These are phyloP conservation scores for Heliconius melpomene DNA, from an alignment of 1,140 invertebrate species.

Conservation along the genomic window DNA sequence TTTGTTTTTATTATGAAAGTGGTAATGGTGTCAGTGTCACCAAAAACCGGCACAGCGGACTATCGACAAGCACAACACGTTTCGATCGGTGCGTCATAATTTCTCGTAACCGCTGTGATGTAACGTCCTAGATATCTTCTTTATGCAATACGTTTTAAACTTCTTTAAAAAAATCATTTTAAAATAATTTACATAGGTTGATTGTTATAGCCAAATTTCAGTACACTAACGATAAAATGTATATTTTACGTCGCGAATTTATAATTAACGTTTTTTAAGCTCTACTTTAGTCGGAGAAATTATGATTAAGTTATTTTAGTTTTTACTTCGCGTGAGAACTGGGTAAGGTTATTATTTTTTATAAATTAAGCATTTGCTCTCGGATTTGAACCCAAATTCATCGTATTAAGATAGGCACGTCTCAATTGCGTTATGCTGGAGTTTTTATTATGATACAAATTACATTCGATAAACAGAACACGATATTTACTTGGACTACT, in stretches of 20 bases:
- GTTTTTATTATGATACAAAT: neutral
- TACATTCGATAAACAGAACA: neutral
- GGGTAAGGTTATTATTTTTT: neutral
- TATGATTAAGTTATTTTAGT: neutral
- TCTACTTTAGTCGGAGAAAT: neutral
- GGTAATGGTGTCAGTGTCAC: slow-evolving; percentile 73
- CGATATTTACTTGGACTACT: neutral
- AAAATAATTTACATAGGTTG: neutral
- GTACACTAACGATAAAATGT: neutral
- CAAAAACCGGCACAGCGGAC: slow-evolving; percentile 57
- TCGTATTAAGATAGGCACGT: neutral
- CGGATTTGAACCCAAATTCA: neutral
- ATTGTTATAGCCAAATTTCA: too few species aligned
- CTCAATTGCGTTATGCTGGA: neutral
- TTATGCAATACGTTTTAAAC: slow-evolving; percentile 59
- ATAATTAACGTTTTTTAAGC: too few species aligned
- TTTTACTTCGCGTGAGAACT: neutral
- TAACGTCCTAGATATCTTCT: slow-evolving; percentile 59
- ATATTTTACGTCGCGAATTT: neutral
- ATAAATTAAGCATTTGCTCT: neutral
- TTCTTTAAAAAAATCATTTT: slow-evolving; percentile 18
- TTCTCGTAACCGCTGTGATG: slow-evolving; percentile 67
- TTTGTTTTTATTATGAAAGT: slow-evolving; percentile 69
- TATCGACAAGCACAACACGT: slow-evolving; percentile 60
- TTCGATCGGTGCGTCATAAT: slow-evolving; percentile 63